Evolutionary conservation across 1,140 invertebrate genomes (phyloP), one percentile per base, ranked within the genome.

Genomic region (Pseudomyrmex concolor): DNA sequence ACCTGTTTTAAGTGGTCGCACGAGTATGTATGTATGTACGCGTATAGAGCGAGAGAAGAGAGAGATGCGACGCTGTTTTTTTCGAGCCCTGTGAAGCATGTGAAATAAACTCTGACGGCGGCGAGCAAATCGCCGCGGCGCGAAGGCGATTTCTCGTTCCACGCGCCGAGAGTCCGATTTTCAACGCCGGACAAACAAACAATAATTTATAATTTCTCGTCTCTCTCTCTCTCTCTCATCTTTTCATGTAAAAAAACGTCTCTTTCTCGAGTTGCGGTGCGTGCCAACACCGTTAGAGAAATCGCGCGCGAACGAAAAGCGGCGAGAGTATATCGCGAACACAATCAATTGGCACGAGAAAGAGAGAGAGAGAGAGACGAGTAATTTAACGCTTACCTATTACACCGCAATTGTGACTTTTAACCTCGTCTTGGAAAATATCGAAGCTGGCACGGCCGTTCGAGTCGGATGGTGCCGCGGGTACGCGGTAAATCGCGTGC

Each of bases 401-500:
- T 45, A 94, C 85, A 19, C 89, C 92, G 60, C 91, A 94, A n/a
- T 91, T 89, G 57, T 86, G 89, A 62, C 62, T 77, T 8, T 84
- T 85, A 43, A 73, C 51, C 17, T 63, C 76, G 22, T 91, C 84
- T 54, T 91, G 89, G 43, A 70, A 10, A 15, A 82, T 62, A 83
- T 90, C 55, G n/a, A 57, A 34, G 25, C 22, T 70, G 15, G 19
- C 45, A n/a, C 70, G 43, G 17, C 71, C 66, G 15, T 83, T 77
- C 10, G 77, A 84, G 80, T 84, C 77, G 60, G 73, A 63, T 67
- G 78, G 62, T 25, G 62, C 2, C 3, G 83, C 34, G 7, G 66
- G 51, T 45, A 88, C 72, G 43, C 89, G 87, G 45, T 92, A 92
- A 55, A 94, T 92, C 63, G 90, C 91, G 66, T 94, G 94, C 9